Evolutionary conservation across 2,888 invertebrate species (phyloP).

Genomic region (Cosmopolites sordidus): DNA sequence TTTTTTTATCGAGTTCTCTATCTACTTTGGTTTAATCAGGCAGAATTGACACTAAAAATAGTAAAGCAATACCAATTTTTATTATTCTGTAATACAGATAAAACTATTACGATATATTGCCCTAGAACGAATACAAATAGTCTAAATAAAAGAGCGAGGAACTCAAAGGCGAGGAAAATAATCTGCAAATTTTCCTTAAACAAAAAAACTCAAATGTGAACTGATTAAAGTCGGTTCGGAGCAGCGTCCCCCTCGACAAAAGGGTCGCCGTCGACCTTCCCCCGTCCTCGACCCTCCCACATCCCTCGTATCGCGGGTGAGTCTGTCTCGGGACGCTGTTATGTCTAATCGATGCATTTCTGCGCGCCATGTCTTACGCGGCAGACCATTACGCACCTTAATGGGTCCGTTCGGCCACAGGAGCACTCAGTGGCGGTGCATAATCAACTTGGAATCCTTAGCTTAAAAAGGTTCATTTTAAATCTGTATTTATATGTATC

Average conservation of each 20-base stretch:
- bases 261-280: neutral
- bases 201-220: neutral
- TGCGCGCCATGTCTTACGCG: slow-evolving; percentile 64
- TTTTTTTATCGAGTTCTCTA: too few species aligned
- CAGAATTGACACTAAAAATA: too few species aligned
- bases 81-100: too few species aligned
- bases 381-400: slow-evolving; percentile 73
- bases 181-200: neutral
- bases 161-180: too few species aligned
- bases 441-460: too few species aligned
- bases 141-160: too few species aligned
- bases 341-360: slow-evolving; percentile 67
- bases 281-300: slow-evolving; percentile 10
- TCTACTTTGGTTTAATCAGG: too few species aligned
- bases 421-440: slow-evolving; percentile 31
- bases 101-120: too few species aligned
- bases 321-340: slow-evolving; percentile 52
- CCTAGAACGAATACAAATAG: too few species aligned
- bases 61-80: too few species aligned
- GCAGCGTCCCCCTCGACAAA: neutral
- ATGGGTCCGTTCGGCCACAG: slow-evolving; percentile 52
- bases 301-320: slow-evolving; percentile 18
- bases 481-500: too few species aligned
- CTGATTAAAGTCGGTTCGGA: neutral
- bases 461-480: too few species aligned